These are phyloP conservation scores for Spialia ferax DNA, from an alignment of 2,888 invertebrate genomes.

Conservation along the genomic window DNA sequence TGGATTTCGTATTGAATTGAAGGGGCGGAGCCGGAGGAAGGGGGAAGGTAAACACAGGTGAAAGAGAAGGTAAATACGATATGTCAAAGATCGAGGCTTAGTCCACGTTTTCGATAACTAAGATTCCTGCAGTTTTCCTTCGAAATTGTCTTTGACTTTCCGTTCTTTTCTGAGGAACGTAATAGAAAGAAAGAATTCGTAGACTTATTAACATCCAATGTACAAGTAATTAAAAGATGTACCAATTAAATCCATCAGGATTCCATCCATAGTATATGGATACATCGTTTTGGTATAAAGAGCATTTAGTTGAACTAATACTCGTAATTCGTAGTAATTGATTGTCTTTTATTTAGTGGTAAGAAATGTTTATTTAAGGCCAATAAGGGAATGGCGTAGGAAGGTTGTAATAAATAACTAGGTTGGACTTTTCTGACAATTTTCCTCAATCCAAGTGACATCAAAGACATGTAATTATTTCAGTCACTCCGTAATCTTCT, in stretches of 20 bases:
- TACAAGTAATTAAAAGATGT: no score
- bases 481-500: conserved; percentile 1
- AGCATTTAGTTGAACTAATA: no score
- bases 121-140: conserved; percentile 25
- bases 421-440: not conserved
- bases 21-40: conserved; percentile 44
- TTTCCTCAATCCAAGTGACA: not conserved
- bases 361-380: not conserved
- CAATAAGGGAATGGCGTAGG: not conserved
- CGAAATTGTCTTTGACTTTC: conserved; percentile 15
- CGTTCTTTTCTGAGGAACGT: not conserved
- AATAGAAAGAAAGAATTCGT: not conserved
- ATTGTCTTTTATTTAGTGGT: not conserved
- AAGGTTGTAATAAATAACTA: not conserved
- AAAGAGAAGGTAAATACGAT: conserved; percentile 65
- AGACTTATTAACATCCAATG: not conserved
- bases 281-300: not conserved
- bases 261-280: not conserved
- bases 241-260: no score
- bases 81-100: conserved; percentile 60
- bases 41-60: conserved; percentile 64
- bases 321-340: no score
- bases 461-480: conserved; percentile 17
- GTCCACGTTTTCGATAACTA: conserved; percentile 30
- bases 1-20: conserved; percentile 81